These are phyloP conservation scores for Corythucha ciliata DNA, from an alignment of 2,888 invertebrate species.

Conservation along the genomic window DNA sequence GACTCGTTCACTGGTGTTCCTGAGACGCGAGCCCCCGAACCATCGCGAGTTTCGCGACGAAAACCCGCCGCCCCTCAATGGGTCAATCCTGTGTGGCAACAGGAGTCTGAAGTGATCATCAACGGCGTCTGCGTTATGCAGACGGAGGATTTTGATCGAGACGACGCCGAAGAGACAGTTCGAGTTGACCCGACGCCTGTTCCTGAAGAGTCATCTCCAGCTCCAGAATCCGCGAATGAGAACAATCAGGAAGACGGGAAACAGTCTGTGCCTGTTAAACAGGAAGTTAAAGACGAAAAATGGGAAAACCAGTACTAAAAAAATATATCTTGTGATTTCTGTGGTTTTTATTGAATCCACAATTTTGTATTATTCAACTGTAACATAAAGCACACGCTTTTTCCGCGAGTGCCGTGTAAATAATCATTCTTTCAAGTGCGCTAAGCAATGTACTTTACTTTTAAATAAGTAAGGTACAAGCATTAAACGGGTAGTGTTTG, in stretches of 20 bases:
- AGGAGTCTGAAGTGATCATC: slow-evolving; percentile 71
- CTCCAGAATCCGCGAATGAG: slow-evolving; percentile 26
- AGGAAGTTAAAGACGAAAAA: slow-evolving; percentile 34
- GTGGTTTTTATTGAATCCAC: slow-evolving; percentile 3
- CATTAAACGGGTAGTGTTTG: slow-evolving; percentile 31
- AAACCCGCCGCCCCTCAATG: slow-evolving; percentile 96
- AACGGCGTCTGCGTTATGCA: slow-evolving; percentile 91
- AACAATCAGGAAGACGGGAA: slow-evolving; percentile 21
- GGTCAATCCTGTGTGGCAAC: slow-evolving; percentile 92
- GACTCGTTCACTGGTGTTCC: slow-evolving; percentile 34
- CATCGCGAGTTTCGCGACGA: slow-evolving; percentile 57
- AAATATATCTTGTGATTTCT: slow-evolving; percentile 8
- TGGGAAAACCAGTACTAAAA: slow-evolving; percentile 34
- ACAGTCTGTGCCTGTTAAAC: slow-evolving; percentile 29
- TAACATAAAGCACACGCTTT: slow-evolving; percentile 7
- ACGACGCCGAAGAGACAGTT: slow-evolving; percentile 57
- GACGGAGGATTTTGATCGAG: slow-evolving; percentile 48
- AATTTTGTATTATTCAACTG: background rate
- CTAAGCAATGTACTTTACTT: slow-evolving; percentile 11
- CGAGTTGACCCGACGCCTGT: slow-evolving; percentile 68
- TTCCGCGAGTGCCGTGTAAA: too few species aligned
- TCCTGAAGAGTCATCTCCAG: slow-evolving; percentile 44
- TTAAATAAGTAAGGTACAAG: slow-evolving; percentile 27
- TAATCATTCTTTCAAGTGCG: slow-evolving; percentile 4
- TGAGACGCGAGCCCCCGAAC: slow-evolving; percentile 35